Evolutionary conservation across 2,113 vertebrate species (phyloP), one percentile per base, ranked within the genome.

Genomic region (Hippocampus barbouri): DNA sequence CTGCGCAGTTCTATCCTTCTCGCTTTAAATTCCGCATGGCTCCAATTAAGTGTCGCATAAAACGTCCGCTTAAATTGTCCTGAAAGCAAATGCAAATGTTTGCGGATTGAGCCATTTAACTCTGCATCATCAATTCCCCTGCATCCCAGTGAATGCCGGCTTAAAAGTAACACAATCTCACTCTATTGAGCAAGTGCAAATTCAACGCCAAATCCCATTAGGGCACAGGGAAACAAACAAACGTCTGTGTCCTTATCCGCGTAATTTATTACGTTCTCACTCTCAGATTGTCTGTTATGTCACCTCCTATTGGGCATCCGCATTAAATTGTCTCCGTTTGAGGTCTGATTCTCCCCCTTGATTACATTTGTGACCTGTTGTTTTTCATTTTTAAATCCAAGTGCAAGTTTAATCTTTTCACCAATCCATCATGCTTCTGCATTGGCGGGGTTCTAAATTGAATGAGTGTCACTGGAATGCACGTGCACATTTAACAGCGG

Each of bases 21-120:
- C 71, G 65, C 41, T 43, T 53, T 68, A 80, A 71, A 74, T 80
- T 78, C 65, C 73, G 70, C 77, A 69, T 45, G 73, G 72, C 78
- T 83, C 68, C 81, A 87, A 82, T 86, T 75, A 88, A 82, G 74
- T 69, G 74, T 81, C 77, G 65, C 67, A 72, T 85, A 82, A 87
- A 85, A 70, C 70, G 68, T 81, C 59, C 45, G 63, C 74, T 87
- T 85, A 79, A 87, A 86, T 79, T 82, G 69, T 83, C 70, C 75
- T 85, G 68, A 83, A 88, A 85, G 81, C 64, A 6, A 80, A 78
- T 79, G 73, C 71, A 80, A 77, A 83, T 69, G 72, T 76, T 73
- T 81, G 77, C 73, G 78, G 69, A 82, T 76, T 79, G 72, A 60
- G 53, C 77, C 73, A 76, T 84, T 86, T 80, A 86, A 86, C 76